A percentile compares a stretch with the other conserved stretches of the same genome.
Conservation (phyloP, 92 coral and sea anemone species). For the Virgularia gustaviana region DNA sequence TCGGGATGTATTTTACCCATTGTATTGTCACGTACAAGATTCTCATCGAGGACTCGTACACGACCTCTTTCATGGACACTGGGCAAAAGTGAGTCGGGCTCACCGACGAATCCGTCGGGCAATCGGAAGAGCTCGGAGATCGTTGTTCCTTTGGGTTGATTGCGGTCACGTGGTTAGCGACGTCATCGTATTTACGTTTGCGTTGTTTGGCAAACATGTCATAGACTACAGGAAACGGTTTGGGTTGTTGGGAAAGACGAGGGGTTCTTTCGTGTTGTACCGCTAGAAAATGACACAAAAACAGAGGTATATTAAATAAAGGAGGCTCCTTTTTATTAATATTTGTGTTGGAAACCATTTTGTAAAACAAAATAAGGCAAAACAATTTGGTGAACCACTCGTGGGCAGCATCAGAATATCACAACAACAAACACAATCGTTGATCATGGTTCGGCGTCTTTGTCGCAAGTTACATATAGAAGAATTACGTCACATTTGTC, state of each 20-base stretch:
- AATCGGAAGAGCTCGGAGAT: constrained; percentile 58
- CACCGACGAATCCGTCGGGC: constrained; percentile 65
- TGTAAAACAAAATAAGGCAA: too few species aligned
- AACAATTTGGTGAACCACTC: too few species aligned
- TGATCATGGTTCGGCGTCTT: too few species aligned
- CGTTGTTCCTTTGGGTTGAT: constrained; percentile 58
- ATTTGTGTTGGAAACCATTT: too few species aligned
- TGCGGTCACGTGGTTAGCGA: constrained; percentile 46
- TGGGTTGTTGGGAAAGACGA: constrained; percentile 66
- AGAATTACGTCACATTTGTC: too few species aligned
- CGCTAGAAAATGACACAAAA: constrained; percentile 50
- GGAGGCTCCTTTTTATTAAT: background rate
- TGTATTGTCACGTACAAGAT: constrained; percentile 87
- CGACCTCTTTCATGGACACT: constrained; percentile 58
- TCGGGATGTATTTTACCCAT: constrained; percentile 97
- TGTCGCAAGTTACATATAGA: too few species aligned
- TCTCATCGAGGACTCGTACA: constrained; percentile 90
- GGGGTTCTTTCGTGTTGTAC: constrained; percentile 97
- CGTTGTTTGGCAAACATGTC: constrained; percentile 55
- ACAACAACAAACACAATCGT: too few species aligned
- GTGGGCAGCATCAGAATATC: too few species aligned
- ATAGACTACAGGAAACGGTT: constrained; percentile 15
- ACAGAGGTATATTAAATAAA: background rate
- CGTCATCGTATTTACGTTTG: constrained; percentile 66
- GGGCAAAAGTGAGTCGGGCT: constrained; percentile 63